phyloP scores from a whole-genome alignment of 2,113 vertebrate species.

The Hypomesus transpacificus region DNA sequence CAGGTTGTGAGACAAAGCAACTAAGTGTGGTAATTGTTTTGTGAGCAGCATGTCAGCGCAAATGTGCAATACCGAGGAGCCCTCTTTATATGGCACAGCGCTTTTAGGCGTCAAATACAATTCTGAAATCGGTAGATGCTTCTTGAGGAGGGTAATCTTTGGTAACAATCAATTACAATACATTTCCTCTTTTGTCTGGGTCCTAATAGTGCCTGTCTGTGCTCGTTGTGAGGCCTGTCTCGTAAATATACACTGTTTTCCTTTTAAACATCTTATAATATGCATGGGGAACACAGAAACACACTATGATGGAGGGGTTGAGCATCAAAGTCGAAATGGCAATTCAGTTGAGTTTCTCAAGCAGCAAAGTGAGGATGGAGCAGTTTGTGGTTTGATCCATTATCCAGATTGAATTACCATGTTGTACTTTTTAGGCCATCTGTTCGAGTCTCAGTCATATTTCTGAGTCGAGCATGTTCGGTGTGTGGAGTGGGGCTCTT shows the following conservation, averaged over 20 bases:
- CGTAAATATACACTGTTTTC: conserved; percentile 73
- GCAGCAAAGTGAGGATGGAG: conserved; percentile 68
- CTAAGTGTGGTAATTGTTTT: conserved; percentile 65
- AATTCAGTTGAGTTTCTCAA: conserved; percentile 64
- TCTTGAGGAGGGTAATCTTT: conserved; percentile 68
- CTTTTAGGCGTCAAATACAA: conserved; percentile 60
- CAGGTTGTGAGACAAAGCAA: conserved; percentile 57
- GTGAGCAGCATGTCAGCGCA: conserved; percentile 57
- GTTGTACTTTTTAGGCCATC: conserved; percentile 73
- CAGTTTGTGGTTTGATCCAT: conserved; percentile 72
- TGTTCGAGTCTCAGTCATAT: conserved; percentile 73
- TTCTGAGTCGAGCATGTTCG: conserved; percentile 63
- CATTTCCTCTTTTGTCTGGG: conserved; percentile 65
- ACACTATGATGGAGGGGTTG: conserved; percentile 64
- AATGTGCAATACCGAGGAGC: conserved; percentile 51
- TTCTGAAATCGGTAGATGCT: conserved; percentile 62
- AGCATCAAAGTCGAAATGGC: conserved; percentile 65
- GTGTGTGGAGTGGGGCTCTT: conserved; percentile 38
- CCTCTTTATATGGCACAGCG: conserved; percentile 41
- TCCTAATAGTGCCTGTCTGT: conserved; percentile 65
- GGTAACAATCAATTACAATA: conserved; percentile 76
- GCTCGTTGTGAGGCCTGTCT: conserved; percentile 56
- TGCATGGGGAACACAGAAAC: conserved; percentile 70
- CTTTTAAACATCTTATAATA: conserved; percentile 74
- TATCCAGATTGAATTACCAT: conserved; percentile 74